Percentiles rank a stretch among this genome's conserved stretches.
Conservation (phyloP, 1,140 invertebrate species). For the Cheumatopsyche charites region DNA sequence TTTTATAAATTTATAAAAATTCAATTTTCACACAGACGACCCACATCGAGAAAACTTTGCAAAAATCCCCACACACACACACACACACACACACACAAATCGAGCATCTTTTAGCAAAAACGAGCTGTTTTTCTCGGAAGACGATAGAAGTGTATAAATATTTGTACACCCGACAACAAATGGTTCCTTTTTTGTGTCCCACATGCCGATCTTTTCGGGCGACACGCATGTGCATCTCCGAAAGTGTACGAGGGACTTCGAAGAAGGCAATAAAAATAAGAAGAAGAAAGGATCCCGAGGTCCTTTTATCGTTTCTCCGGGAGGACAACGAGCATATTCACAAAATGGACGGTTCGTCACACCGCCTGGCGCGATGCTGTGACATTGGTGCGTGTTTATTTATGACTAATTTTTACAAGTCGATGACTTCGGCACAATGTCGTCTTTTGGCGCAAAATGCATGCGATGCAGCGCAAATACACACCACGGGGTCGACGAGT, state of each 20-base stretch:
- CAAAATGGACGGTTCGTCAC: constrained; percentile 18
- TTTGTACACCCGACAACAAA: constrained; percentile 24
- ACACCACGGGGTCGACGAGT: too few species aligned
- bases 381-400: constrained; percentile 21
- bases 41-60: too few species aligned
- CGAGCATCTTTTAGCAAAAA: too few species aligned
- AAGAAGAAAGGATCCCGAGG: background rate
- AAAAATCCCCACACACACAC: too few species aligned
- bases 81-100: too few species aligned
- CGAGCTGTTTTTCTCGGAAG: constrained; percentile 21
- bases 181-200: constrained; percentile 27
- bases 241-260: background rate
- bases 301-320: constrained; percentile 22
- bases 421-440: background rate
- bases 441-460: too few species aligned
- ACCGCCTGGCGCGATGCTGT: constrained; percentile 32
- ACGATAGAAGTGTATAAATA: constrained; percentile 23
- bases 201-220: constrained; percentile 13
- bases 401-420: constrained; percentile 25
- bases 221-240: background rate
- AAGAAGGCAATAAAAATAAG: background rate
- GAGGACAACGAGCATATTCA: too few species aligned
- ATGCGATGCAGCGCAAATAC: too few species aligned
- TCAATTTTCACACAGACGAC: too few species aligned
- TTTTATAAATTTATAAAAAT: constrained; percentile 2